Evolutionary conservation across 53 echinoderm and acorn worm genomes (phyloP).

Genomic region (Hippasteria phrygiana): DNA sequence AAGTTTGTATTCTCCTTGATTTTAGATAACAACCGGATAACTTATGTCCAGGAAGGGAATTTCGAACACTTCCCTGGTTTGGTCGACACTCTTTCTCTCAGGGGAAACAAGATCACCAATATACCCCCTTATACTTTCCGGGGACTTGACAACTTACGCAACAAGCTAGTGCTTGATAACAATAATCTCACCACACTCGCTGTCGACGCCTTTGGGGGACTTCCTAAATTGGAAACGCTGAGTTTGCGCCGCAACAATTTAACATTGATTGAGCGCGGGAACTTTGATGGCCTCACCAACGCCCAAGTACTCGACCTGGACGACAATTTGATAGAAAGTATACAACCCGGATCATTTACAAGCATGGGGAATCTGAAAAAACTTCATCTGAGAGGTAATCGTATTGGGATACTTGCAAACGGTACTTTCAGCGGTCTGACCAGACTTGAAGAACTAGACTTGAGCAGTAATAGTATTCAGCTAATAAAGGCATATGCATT

Average conservation of each 20-base stretch:
- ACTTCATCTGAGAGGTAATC: constrained; percentile 8
- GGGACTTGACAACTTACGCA: background rate
- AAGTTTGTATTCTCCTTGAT: background rate
- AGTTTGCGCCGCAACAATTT: background rate
- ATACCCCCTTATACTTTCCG: background rate
- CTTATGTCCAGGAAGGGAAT: background rate
- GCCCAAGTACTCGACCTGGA: background rate
- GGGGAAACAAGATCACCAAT: background rate
- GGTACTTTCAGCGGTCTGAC: constrained; percentile 18
- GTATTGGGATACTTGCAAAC: background rate
- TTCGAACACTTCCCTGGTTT: background rate
- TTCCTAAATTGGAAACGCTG: background rate
- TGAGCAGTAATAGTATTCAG: constrained; percentile 1
- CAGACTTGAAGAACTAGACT: background rate
- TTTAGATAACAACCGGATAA: constrained; percentile 2
- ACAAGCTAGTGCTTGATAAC: background rate
- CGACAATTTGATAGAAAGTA: constrained; percentile 3
- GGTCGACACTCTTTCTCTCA: background rate
- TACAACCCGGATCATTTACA: constrained; percentile 3
- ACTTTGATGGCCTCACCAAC: background rate
- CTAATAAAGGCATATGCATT: background rate
- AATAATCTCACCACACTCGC: background rate
- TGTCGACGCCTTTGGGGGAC: background rate
- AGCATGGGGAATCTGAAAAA: background rate
- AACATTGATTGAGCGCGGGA: background rate